Percentiles rank a stretch among this genome's conserved stretches.
Conservation (phyloP, 1,140 invertebrate genomes). For the Venturia canescens region DNA sequence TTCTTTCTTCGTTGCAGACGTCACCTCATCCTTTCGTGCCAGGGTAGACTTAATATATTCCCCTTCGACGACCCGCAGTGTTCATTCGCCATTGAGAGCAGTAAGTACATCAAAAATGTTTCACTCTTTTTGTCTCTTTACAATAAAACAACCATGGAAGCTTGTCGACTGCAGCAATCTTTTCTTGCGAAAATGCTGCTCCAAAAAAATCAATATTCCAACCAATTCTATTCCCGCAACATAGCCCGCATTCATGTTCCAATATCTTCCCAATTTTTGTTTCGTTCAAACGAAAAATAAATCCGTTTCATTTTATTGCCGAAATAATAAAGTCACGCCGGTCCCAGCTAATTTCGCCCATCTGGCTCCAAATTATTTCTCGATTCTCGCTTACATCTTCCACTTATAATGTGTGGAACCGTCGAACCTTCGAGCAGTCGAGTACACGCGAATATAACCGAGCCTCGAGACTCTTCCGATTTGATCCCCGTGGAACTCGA, state of each 20-base stretch:
- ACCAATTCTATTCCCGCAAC: too few species aligned
- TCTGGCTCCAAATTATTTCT: too few species aligned
- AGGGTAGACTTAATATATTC: conserved; percentile 95
- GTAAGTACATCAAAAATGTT: conserved; percentile 82
- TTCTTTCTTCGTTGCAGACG: conserved; percentile 79
- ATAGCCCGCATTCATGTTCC: too few species aligned
- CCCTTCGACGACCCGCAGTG: conserved; percentile 96
- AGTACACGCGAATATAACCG: conserved; percentile 2
- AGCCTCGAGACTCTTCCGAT: neutral
- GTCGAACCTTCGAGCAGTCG: neutral
- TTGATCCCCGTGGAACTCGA: conserved; percentile 23
- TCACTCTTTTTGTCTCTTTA: neutral
- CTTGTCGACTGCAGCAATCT: neutral
- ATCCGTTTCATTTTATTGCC: too few species aligned
- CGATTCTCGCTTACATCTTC: too few species aligned
- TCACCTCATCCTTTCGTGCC: conserved; percentile 93
- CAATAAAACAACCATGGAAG: neutral
- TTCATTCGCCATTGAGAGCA: conserved; percentile 96
- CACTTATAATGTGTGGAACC: too few species aligned
- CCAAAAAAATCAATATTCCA: neutral
- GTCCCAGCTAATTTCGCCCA: too few species aligned
- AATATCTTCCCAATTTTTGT: too few species aligned
- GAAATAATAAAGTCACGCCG: too few species aligned
- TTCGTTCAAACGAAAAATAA: too few species aligned
- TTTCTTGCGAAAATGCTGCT: neutral